Evolutionary conservation across 2,888 invertebrate genomes (phyloP), one percentile per base, ranked within the genome.

Genomic region (Pediacus dermestoides): DNA sequence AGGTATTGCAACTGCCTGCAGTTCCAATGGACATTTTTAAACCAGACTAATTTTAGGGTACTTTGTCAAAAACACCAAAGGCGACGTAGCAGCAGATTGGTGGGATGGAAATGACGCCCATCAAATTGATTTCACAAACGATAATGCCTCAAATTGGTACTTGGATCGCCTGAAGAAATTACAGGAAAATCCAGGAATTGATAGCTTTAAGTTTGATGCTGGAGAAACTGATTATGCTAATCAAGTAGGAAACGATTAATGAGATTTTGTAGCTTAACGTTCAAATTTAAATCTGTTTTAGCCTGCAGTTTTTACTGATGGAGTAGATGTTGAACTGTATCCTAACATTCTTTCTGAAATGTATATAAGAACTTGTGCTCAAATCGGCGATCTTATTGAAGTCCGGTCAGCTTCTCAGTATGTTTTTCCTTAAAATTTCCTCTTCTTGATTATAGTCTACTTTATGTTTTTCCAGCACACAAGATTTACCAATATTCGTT

Each of bases 141-240:
- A 76, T 0, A 74, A 74, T 13, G 85, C 85, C 0, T 72, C 74
- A 0, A 50, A 70, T 1, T 82, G 81, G 81, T 81, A 72, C 66
- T 60, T 70, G 0, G 57, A 59, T 2, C 69, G 79, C 39, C 55
- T 79, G 14, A 71, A 70, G 36, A 57, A 63, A 3, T 49, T 93
- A 1, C 70, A 79, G 48, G 67, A 72, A 0, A 71, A 75, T 3
- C 78, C 79, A 35, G 82, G 79, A 0, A 77, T 90, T 12, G 82
- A 85, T 53, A 80, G 81, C 42, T 79, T 86, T 50, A 88, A 88
- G 68, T 88, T 89, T 55, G 88, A 89, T 56, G 88, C 88, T 26
- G 90, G 88, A 13, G 88, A 88, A 64, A 73, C 75, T 0, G 77
- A 79, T 50, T 86, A 80, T 78, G 67, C 79, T 25, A 82, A 83